Percentiles rank a stretch among this genome's conserved stretches.
These are phyloP conservation scores for Paedocypris micromegethes DNA, from an alignment of 2,797 vertebrate genomes.

Conservation along the genomic window DNA sequence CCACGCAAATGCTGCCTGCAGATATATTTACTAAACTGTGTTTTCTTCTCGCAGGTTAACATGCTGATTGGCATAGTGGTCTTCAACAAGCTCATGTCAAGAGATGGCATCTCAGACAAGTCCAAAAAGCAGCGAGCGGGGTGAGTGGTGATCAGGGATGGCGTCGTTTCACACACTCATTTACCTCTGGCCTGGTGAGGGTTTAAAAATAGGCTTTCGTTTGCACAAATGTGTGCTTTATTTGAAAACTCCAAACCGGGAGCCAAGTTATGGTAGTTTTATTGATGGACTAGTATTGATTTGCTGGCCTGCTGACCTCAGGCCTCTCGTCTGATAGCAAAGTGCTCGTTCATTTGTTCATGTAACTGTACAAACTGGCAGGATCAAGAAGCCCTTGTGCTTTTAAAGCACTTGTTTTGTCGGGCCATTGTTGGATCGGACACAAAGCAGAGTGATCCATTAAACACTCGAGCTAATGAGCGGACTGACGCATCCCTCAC, in stretches of 20 bases:
- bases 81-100: slow-evolving; percentile 98
- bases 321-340: slow-evolving; percentile 33
- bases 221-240: neutral
- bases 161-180: neutral
- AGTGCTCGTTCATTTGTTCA: slow-evolving; percentile 30
- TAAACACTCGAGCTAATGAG: slow-evolving; percentile 35
- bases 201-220: slow-evolving; percentile 24
- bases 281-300: slow-evolving; percentile 47
- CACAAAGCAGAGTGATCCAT: slow-evolving; percentile 31
- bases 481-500: slow-evolving; percentile 20
- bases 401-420: slow-evolving; percentile 28
- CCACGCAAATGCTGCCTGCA: neutral
- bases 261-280: slow-evolving; percentile 43
- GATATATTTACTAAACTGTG: neutral
- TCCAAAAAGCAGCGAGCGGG: slow-evolving; percentile 98
- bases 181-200: slow-evolving; percentile 4
- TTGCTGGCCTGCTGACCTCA: slow-evolving; percentile 42
- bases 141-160: slow-evolving; percentile 69
- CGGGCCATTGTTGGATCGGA: slow-evolving; percentile 30
- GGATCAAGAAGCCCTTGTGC: slow-evolving; percentile 28
- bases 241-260: slow-evolving; percentile 26
- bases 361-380: slow-evolving; percentile 20
- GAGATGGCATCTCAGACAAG: slow-evolving; percentile 97
- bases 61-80: slow-evolving; percentile 98
- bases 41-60: slow-evolving; percentile 77